Conservation (phyloP, 2,888 invertebrate genomes). For the Electrophaes corylata region DNA sequence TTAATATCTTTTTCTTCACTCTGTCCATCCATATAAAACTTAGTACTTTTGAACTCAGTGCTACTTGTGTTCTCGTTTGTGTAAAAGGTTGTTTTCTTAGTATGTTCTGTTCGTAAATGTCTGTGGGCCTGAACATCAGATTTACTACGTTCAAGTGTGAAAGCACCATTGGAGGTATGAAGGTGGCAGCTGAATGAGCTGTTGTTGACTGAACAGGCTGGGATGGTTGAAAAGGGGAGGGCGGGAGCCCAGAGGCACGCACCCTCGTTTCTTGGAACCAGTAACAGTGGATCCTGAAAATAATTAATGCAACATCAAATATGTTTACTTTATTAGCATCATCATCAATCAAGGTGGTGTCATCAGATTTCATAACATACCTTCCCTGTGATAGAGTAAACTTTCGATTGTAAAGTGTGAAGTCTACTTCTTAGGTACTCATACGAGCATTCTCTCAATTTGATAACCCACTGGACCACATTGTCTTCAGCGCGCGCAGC, state of each 20-base stretch:
- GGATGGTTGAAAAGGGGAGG: slow-evolving; percentile 71
- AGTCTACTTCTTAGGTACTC: slow-evolving; percentile 87
- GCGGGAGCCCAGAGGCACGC: slow-evolving; percentile 79
- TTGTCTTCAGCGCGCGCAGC: slow-evolving; percentile 88
- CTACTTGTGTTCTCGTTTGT: slow-evolving; percentile 56
- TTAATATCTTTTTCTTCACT: slow-evolving; percentile 43
- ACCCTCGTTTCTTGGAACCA: slow-evolving; percentile 86
- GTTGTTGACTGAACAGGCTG: slow-evolving; percentile 72
- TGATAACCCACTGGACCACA: slow-evolving; percentile 88
- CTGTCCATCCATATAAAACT: slow-evolving; percentile 60
- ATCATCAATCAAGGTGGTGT: too few species aligned
- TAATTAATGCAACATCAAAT: not conserved
- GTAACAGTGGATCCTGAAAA: slow-evolving; percentile 82
- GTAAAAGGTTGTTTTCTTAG: slow-evolving; percentile 68
- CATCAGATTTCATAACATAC: slow-evolving; percentile 59
- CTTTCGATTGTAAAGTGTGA: slow-evolving; percentile 86
- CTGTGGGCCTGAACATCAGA: slow-evolving; percentile 73
- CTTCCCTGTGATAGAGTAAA: slow-evolving; percentile 87
- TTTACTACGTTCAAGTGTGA: slow-evolving; percentile 75
- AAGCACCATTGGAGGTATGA: slow-evolving; percentile 67
- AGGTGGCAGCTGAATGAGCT: slow-evolving; percentile 77
- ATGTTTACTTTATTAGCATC: not conserved
- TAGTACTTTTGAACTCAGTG: slow-evolving; percentile 61
- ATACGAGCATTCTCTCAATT: slow-evolving; percentile 88
- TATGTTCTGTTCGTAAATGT: slow-evolving; percentile 55